Conservation (phyloP, 2,797 vertebrate genomes). For the Premnoplex brunnescens region DNA sequence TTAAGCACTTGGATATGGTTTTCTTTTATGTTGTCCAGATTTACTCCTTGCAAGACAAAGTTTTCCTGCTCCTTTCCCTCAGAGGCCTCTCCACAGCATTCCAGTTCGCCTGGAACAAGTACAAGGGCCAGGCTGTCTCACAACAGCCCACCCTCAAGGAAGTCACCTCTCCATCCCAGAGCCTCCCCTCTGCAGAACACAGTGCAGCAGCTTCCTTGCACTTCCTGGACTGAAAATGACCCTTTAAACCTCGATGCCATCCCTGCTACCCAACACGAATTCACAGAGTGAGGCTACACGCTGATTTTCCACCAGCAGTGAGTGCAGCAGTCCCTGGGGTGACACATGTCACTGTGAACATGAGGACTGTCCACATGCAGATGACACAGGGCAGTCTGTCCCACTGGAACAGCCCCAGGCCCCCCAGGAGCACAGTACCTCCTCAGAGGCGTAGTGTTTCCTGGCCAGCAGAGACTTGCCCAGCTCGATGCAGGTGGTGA, state of each 20-base stretch:
- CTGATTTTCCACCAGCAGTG: not conserved
- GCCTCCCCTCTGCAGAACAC: not conserved
- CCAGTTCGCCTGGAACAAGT: not conserved
- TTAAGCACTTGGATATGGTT: not conserved
- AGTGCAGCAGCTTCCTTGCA: not conserved
- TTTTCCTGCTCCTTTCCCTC: not conserved
- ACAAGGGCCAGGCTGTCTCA: not conserved
- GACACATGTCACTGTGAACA: not conserved
- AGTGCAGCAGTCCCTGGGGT: not conserved
- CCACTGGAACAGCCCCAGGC: not conserved
- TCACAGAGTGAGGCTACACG: not conserved
- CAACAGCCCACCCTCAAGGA: not conserved
- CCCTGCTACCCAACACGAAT: not conserved
- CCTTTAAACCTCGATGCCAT: not conserved
- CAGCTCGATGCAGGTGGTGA: conserved; percentile 93
- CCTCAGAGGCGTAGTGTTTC: conserved; percentile 93
- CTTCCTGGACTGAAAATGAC: not conserved
- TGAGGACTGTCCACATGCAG: not conserved
- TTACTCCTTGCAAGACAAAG: not conserved
- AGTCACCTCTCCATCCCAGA: not conserved
- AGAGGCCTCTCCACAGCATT: not conserved
- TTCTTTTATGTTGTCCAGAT: not conserved
- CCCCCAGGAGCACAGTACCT: conserved; percentile 74
- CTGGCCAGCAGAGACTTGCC: conserved; percentile 93
- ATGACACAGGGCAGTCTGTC: not conserved